These are phyloP conservation scores for Hypotaenidia okinawae DNA, from an alignment of 2,797 vertebrate species.

Conservation along the genomic window DNA sequence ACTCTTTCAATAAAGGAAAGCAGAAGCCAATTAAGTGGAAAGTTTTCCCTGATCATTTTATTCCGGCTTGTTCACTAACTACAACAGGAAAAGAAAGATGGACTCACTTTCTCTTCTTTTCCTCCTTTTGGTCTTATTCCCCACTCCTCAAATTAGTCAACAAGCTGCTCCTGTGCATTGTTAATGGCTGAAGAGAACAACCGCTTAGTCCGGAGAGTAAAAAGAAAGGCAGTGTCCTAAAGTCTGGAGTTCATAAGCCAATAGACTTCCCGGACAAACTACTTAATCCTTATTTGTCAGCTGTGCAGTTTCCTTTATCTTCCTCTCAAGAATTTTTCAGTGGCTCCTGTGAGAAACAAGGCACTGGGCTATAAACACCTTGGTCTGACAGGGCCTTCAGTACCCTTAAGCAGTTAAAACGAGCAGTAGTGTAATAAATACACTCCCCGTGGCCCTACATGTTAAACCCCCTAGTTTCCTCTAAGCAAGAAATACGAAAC, in stretches of 20 bases:
- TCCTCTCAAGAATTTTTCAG: not conserved
- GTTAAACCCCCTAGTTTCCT: not conserved
- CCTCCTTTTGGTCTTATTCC: not conserved
- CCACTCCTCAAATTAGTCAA: not conserved
- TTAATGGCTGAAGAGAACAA: not conserved
- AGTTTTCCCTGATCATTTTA: not conserved
- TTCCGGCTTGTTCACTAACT: not conserved
- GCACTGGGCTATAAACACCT: not conserved
- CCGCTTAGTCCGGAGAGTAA: not conserved
- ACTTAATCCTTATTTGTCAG: not conserved
- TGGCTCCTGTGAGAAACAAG: not conserved
- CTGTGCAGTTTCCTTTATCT: not conserved
- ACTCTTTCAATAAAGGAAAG: not conserved
- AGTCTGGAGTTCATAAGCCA: not conserved
- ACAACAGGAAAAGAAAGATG: not conserved
- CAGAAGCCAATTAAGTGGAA: not conserved
- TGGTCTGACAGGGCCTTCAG: not conserved
- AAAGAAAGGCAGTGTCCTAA: not conserved
- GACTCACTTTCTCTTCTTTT: not conserved
- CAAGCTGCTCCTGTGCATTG: rapidly evolving
- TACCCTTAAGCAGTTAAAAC: not conserved
- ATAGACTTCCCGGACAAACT: not conserved
- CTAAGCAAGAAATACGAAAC: not conserved
- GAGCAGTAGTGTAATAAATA: not conserved
- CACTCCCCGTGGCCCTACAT: not conserved